phyloP scores from a whole-genome alignment of 2,113 vertebrate genomes.

The Marmota flaviventris region DNA sequence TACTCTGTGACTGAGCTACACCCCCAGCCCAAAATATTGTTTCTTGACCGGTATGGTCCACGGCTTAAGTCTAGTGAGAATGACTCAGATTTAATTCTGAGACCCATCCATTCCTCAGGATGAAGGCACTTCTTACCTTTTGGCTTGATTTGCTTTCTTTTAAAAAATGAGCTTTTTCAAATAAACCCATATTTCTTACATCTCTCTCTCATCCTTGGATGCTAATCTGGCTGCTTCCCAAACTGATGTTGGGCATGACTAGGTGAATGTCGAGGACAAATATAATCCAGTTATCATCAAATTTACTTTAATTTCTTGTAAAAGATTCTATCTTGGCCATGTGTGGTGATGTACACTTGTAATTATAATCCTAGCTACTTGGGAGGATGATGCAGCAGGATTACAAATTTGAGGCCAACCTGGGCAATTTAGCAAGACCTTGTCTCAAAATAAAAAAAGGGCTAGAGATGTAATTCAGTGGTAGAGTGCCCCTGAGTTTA shows the following conservation, averaged over 20 bases:
- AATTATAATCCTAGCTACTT: no score
- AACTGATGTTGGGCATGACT: background rate
- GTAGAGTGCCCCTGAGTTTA: no score
- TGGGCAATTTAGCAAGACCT: no score
- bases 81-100: conserved; percentile 11
- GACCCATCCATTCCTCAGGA: background rate
- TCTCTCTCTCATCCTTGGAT: background rate
- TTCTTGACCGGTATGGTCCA: background rate
- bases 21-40: background rate
- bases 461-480: no score
- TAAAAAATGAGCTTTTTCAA: background rate
- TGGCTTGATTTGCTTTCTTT: background rate
- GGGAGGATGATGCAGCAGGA: no score
- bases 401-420: no score
- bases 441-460: no score
- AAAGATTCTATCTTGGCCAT: background rate
- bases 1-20: background rate
- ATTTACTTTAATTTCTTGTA: conserved; percentile 25
- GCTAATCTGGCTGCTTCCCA: background rate
- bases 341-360: no score
- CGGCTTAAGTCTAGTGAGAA: background rate
- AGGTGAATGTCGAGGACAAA: background rate
- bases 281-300: background rate
- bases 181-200: background rate
- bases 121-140: background rate